Evolutionary conservation across 92 coral and sea anemone species (phyloP).

Genomic region (Zoanthus sansibaricus): DNA sequence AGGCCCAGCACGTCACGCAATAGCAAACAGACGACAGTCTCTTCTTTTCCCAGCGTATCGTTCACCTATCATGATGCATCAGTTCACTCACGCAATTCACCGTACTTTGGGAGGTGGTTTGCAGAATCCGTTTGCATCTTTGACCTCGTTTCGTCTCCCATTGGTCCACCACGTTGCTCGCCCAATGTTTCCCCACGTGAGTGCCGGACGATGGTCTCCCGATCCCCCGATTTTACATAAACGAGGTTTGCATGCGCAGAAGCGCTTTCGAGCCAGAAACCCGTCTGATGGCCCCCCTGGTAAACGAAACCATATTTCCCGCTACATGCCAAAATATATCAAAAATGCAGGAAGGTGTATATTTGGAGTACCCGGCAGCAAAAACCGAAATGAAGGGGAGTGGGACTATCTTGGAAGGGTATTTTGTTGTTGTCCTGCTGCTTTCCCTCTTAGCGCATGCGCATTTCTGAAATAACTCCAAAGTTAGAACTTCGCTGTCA

Average conservation of each 20-base stretch:
- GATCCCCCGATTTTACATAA: not conserved
- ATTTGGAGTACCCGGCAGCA: not conserved
- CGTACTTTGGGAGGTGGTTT: not conserved
- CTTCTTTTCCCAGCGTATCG: slow-evolving; percentile 10
- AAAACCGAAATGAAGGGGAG: slow-evolving; percentile 14
- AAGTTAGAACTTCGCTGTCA: too few relatives aligned
- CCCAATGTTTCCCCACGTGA: slow-evolving; percentile 1
- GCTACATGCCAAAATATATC: not conserved
- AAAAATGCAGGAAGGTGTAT: not conserved
- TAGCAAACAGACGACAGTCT: slow-evolving; percentile 6
- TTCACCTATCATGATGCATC: slow-evolving; percentile 19
- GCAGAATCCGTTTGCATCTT: not conserved
- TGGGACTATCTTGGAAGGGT: slow-evolving; percentile 42
- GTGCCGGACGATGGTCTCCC: not conserved
- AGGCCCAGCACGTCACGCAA: slow-evolving; percentile 3
- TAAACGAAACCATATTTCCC: slow-evolving; percentile 18
- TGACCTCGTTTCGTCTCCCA: slow-evolving; percentile 5
- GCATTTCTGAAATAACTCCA: too few relatives aligned
- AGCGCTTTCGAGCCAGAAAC: slow-evolving; percentile 13
- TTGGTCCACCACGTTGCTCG: slow-evolving; percentile 32
- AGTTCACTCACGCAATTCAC: not conserved
- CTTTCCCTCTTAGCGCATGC: too few relatives aligned
- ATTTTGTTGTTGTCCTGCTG: slow-evolving; percentile 27
- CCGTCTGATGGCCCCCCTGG: slow-evolving; percentile 29
- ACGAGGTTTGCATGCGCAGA: slow-evolving; percentile 3